Percentiles rank a stretch among this genome's conserved stretches.
Conservation (phyloP, 2,113 vertebrate genomes). For the Rhagologus leucostigma region DNA sequence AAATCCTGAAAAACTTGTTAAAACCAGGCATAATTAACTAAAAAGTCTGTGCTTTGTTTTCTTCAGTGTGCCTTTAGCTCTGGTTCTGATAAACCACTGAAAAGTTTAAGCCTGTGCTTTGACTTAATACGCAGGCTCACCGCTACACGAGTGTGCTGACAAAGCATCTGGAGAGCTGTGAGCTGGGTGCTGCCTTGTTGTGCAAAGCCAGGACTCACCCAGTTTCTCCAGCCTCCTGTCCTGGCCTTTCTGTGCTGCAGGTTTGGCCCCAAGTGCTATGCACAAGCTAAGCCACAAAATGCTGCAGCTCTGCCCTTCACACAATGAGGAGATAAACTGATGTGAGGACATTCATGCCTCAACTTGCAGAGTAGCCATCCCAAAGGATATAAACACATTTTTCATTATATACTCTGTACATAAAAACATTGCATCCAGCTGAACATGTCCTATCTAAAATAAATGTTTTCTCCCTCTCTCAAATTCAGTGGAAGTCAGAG, state of each 20-base stretch:
- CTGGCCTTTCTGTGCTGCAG: neutral
- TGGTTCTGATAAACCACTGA: neutral
- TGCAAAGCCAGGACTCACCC: neutral
- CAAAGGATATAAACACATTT: neutral
- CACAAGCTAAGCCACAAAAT: neutral
- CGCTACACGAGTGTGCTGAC: neutral
- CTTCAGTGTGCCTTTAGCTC: neutral
- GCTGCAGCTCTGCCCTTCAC: neutral
- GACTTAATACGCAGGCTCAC: neutral
- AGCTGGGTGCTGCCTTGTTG: neutral
- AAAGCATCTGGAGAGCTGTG: neutral
- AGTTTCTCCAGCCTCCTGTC: neutral
- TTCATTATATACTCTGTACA: neutral
- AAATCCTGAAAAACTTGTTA: neutral
- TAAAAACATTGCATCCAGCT: neutral
- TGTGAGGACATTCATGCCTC: neutral
- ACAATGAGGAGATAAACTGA: neutral
- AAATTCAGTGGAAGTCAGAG: neutral
- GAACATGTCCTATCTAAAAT: neutral
- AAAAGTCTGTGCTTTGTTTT: neutral
- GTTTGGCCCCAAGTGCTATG: neutral
- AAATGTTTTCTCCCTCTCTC: neutral
- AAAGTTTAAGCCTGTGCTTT: neutral
- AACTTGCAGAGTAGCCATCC: neutral
- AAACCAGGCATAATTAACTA: neutral